Evolutionary conservation across 2,797 vertebrate species (phyloP).

Genomic region (Lepilemur septentrionalis): DNA sequence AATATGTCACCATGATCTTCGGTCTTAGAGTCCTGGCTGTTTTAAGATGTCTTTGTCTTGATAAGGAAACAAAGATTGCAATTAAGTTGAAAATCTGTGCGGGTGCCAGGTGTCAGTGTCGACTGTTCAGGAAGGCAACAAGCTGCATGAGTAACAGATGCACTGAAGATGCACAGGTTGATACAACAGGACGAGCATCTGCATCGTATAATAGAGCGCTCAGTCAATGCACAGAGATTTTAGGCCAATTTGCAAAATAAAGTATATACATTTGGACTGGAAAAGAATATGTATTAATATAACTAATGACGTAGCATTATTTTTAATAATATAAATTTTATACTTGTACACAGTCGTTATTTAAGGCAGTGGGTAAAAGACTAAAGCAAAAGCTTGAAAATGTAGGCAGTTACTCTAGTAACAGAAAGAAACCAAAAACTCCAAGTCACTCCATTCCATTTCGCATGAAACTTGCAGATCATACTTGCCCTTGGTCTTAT

Average conservation of each 20-base stretch:
- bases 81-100: background rate
- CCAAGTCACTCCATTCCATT: no score
- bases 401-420: background rate
- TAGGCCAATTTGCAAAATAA: background rate
- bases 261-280: background rate
- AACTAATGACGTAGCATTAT: background rate
- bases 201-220: accelerated
- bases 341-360: background rate
- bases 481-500: no score
- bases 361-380: background rate
- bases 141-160: accelerated
- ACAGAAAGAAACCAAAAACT: background rate
- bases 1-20: background rate
- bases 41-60: background rate
- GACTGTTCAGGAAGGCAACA: accelerated
- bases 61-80: background rate
- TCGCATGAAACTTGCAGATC: background rate
- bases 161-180: accelerated
- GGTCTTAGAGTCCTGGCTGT: background rate
- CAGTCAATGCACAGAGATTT: background rate
- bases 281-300: background rate
- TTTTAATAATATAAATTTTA: background rate
- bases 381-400: background rate
- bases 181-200: accelerated
- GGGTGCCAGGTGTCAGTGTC: background rate